Evolutionary conservation across 2,797 vertebrate genomes (phyloP).

Genomic region (Coreius guichenoti): DNA sequence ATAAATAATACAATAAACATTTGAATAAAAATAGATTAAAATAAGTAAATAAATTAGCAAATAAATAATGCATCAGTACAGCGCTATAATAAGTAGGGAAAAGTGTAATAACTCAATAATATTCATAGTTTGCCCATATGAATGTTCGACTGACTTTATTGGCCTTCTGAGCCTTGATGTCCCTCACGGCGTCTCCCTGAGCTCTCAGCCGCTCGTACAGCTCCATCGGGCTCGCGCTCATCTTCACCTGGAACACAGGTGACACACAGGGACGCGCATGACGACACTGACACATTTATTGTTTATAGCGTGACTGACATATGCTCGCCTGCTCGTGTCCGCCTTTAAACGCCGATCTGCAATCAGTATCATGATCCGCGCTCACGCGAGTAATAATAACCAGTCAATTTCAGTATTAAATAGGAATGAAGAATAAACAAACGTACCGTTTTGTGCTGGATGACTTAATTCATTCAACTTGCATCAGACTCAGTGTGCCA

Average conservation of each 20-base stretch:
- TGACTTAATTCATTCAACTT: slow-evolving; percentile 71
- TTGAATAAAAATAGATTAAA: too few species aligned
- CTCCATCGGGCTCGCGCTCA: slow-evolving; percentile 79
- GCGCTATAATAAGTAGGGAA: too few species aligned
- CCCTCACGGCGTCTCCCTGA: slow-evolving; percentile 87
- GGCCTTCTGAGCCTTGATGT: slow-evolving; percentile 86
- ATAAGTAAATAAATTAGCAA: too few species aligned
- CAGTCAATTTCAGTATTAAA: not conserved
- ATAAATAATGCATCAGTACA: too few species aligned
- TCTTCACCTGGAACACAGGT: slow-evolving; percentile 62
- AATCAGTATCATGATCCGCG: not conserved
- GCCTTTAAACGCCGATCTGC: not conserved
- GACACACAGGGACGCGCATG: too few species aligned
- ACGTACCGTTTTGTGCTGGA: slow-evolving; percentile 57
- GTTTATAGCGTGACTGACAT: not conserved
- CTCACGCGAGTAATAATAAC: not conserved
- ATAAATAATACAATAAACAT: too few species aligned
- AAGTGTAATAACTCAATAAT: too few species aligned
- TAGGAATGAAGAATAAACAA: not conserved
- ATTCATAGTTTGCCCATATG: not conserved
- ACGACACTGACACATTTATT: too few species aligned
- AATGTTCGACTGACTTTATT: slow-evolving; percentile 79
- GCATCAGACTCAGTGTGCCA: slow-evolving; percentile 64
- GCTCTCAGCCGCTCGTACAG: slow-evolving; percentile 83
- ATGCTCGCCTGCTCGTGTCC: not conserved